Base-by-base conservation (phyloP, 23 tunicate species). In the Halocynthia aurantium region DNA sequence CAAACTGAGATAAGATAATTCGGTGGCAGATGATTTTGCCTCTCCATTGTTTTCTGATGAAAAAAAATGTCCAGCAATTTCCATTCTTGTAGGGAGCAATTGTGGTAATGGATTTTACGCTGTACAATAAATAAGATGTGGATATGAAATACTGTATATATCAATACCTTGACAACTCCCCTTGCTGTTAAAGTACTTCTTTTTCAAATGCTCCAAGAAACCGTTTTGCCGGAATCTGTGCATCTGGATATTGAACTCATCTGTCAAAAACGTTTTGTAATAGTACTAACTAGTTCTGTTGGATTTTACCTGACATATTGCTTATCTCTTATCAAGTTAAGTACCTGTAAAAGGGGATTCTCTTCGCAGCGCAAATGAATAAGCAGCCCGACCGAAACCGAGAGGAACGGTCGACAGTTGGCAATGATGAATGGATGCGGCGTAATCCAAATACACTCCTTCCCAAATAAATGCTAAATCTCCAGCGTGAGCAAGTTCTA, bases 391-490 rank as follows among this genome's bases (percentile, higher is more conserved):
- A n/a, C 84, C 95, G 49, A 83, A 72, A 44, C 84, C 87, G 44
- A 88, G 52, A 50, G 83, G 55, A 6, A 83, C 84, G 8, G 95
- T 78, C n/a, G 17, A 78, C 7, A 83, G 60, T 9, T 71, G 51
- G 74, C 95, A 88, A 52, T 83, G 52, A 15, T 66, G 67, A 22
- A 61, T 58, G 17, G 18, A 12, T 7, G 87, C 82, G 10, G 52
- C n/a, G 60, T 88, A 31, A 60, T 88, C 84, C 31, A 88, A 60
- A 7, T 70, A 53, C 13, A 71, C 87, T 18, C 87, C 85, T 12
- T 88, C 95, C 95, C 95, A 88, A 52, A 88, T 64, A 31, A 88
- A 72, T 17, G 87, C 87, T 17, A 88, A 2, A 12, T 88, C 77
- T 18, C 95, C 95, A n/a, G 61, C 8, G n/a, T 50, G 55, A 7